Evolutionary conservation across 2,797 vertebrate genomes (phyloP).

Genomic region (Gymnothorax javanicus): DNA sequence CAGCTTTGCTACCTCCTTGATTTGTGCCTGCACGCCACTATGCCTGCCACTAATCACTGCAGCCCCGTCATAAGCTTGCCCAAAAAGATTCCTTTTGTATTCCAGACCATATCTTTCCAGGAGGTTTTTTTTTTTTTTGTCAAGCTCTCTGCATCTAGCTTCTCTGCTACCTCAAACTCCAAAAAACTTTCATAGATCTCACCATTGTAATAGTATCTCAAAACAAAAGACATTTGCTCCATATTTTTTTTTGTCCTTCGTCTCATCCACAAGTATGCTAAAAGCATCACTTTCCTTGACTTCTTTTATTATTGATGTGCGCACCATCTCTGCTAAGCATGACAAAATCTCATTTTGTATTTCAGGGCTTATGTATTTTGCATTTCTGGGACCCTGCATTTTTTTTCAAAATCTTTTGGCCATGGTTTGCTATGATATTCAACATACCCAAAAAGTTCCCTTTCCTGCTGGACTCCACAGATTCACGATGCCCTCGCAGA

Average conservation of each 20-base stretch:
- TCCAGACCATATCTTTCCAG: conserved; percentile 7
- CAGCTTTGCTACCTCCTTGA: neutral
- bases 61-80: neutral
- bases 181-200: no score
- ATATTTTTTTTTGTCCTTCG: no score
- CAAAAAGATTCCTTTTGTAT: neutral
- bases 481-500: no score
- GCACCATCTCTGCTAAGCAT: neutral
- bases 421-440: neutral
- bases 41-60: conserved; percentile 19
- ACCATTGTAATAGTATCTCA: no score
- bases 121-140: neutral
- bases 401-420: neutral
- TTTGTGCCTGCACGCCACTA: neutral
- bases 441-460: neutral
- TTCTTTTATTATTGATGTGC: neutral
- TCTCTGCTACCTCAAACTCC: neutral
- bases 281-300: no score
- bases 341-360: neutral
- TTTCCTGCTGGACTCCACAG: no score
- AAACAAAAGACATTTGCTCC: no score
- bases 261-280: no score
- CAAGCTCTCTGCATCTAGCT: neutral
- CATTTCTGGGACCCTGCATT: neutral
- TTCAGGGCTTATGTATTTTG: neutral